Percentiles rank a stretch among this genome's conserved stretches.
Conservation (phyloP, 2,113 vertebrate genomes). For the Pelusios castaneus region DNA sequence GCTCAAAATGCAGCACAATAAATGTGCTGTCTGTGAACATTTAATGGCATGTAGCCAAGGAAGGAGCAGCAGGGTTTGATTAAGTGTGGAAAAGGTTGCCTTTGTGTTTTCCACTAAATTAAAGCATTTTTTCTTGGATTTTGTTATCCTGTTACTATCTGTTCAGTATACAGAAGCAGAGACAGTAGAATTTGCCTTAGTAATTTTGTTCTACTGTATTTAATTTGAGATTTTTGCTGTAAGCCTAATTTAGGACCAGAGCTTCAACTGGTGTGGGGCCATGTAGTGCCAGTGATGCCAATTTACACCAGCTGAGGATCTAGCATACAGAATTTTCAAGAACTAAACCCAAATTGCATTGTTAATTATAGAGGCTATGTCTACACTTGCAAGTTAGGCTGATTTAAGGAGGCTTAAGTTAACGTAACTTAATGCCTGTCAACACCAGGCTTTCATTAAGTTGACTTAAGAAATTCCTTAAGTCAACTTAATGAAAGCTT, state of each 20-base stretch:
- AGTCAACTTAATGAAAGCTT: too few relatives aligned
- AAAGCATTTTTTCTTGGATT: neutral
- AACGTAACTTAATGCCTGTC: too few relatives aligned
- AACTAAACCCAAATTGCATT: neutral
- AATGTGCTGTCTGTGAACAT: neutral
- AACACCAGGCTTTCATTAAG: too few relatives aligned
- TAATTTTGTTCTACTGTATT: neutral
- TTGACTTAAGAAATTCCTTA: too few relatives aligned
- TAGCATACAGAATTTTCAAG: neutral
- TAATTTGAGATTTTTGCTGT: neutral
- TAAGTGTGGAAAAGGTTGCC: neutral
- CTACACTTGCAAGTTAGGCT: too few relatives aligned
- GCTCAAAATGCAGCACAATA: neutral
- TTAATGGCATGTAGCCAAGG: neutral
- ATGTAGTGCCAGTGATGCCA: neutral
- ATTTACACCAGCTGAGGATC: neutral
- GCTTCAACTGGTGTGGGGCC: neutral
- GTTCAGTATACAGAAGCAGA: constrained; percentile 3
- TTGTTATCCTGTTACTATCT: neutral
- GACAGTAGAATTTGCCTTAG: neutral
- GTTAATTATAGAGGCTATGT: neutral
- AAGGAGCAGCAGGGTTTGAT: neutral
- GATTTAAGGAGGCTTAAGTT: too few relatives aligned
- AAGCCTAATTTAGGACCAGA: neutral
- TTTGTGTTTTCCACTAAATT: constrained; percentile 27